These are phyloP conservation scores for Camelus dromedarius DNA, from an alignment of 2,113 vertebrate genomes.

Conservation along the genomic window DNA sequence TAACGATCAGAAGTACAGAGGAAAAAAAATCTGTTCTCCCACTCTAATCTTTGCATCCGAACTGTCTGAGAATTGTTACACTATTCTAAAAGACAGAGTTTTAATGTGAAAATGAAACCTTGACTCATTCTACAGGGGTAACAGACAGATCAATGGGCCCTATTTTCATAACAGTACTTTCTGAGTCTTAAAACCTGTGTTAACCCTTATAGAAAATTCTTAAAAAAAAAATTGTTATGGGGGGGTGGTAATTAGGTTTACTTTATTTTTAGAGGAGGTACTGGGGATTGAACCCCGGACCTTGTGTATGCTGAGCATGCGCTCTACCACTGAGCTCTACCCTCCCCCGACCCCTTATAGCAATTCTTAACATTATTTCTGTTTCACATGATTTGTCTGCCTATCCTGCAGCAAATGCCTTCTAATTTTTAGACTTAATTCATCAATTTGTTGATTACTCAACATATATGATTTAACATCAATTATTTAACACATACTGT, in stretches of 20 bases:
- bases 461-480: background rate
- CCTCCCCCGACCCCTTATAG: background rate
- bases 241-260: too few species aligned
- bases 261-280: too few species aligned
- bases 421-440: conserved; percentile 19
- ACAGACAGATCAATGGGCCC: background rate
- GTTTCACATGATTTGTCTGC: conserved; percentile 9
- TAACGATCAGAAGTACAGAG: background rate
- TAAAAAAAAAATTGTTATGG: too few species aligned
- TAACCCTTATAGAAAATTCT: background rate
- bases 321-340: too few species aligned
- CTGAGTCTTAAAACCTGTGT: background rate
- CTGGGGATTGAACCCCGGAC: too few species aligned
- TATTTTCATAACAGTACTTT: background rate
- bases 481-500: conserved; percentile 1
- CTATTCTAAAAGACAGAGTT: conserved; percentile 4
- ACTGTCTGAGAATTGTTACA: background rate
- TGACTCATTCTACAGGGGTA: background rate
- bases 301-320: too few species aligned
- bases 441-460: conserved; percentile 30
- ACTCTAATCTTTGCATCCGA: background rate
- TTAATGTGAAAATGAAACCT: background rate
- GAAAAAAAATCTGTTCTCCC: background rate
- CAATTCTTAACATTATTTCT: conserved; percentile 15
- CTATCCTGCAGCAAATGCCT: background rate